Evolutionary conservation across 92 coral and sea anemone species (phyloP).

Genomic region (Chrysogorgia sp.): DNA sequence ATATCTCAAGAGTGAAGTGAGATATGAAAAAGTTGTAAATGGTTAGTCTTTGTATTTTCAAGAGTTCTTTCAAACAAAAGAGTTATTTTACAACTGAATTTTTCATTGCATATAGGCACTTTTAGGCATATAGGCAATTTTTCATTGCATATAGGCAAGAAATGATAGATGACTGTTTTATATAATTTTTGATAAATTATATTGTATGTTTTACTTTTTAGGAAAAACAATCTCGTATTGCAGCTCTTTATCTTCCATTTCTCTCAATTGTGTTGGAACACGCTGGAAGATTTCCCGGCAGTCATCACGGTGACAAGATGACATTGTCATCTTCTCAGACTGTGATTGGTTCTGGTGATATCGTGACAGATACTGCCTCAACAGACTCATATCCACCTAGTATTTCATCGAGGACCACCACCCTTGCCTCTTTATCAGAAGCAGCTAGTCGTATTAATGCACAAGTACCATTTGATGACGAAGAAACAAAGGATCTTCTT

Average conservation of each 20-base stretch:
- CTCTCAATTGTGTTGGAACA: slow-evolving; percentile 89
- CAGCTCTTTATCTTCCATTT: slow-evolving; percentile 93
- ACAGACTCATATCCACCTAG: slow-evolving; percentile 82
- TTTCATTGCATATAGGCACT: too few species aligned
- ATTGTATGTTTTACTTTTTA: neutral
- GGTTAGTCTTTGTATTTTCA: too few species aligned
- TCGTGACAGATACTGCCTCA: slow-evolving; percentile 62
- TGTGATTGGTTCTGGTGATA: slow-evolving; percentile 64
- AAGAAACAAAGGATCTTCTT: slow-evolving; percentile 87
- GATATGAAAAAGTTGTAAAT: too few species aligned
- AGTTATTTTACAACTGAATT: too few species aligned
- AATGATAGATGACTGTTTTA: neutral
- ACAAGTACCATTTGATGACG: slow-evolving; percentile 94
- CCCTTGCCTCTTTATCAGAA: slow-evolving; percentile 71
- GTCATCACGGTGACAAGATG: slow-evolving; percentile 71
- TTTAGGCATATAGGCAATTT: too few species aligned
- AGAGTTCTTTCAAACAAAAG: too few species aligned
- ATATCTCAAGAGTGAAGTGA: too few species aligned
- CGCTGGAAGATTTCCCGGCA: slow-evolving; percentile 97
- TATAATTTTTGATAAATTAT: neutral
- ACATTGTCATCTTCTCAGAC: slow-evolving; percentile 73
- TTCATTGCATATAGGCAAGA: too few species aligned
- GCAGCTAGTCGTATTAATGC: slow-evolving; percentile 93
- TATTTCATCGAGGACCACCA: slow-evolving; percentile 85
- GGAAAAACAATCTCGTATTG: slow-evolving; percentile 89